These are phyloP conservation scores for Oreortyx pictus DNA, from an alignment of 2,797 vertebrate genomes.

Conservation along the genomic window DNA sequence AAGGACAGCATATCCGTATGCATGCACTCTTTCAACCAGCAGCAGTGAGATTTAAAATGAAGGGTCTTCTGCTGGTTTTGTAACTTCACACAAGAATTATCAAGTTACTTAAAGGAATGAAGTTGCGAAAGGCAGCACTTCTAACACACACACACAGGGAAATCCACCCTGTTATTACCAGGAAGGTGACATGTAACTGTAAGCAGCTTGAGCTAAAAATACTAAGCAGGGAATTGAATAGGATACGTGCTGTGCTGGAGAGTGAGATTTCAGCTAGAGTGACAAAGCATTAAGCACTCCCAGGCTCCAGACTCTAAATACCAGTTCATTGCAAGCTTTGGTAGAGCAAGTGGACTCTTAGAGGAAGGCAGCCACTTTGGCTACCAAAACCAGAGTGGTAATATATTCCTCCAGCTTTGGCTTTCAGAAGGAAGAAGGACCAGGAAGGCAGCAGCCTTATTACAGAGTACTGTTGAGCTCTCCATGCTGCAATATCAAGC, in stretches of 20 bases:
- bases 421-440: background rate
- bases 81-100: slow-evolving; percentile 1
- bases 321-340: background rate
- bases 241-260: background rate
- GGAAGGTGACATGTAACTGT: background rate
- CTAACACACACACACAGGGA: background rate
- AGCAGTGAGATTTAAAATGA: background rate
- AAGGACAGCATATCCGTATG: background rate
- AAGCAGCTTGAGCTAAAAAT: slow-evolving; percentile 30
- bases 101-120: background rate
- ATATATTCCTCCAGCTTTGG: background rate
- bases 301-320: slow-evolving; percentile 9
- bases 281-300: background rate
- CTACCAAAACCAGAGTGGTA: background rate
- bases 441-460: background rate
- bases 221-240: background rate
- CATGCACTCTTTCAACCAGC: background rate
- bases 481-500: rapidly evolving
- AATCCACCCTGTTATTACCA: background rate
- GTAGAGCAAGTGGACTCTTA: background rate
- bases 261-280: background rate
- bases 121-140: background rate
- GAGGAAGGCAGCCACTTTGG: background rate
- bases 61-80: background rate
- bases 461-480: rapidly evolving